Base-by-base conservation (phyloP, 2,888 invertebrate species). In the Plutella xylostella region DNA sequence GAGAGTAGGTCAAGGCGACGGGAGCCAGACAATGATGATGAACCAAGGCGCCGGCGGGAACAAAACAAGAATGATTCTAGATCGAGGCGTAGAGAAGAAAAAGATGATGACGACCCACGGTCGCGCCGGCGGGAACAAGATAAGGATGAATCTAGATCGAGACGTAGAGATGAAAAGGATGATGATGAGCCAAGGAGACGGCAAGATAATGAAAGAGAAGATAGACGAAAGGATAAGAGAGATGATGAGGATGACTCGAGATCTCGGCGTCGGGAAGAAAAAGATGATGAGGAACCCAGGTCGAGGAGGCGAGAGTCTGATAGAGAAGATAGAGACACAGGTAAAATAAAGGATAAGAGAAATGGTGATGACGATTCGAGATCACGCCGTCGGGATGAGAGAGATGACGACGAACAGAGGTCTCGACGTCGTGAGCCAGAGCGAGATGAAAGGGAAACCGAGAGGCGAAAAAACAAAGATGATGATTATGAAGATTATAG, bases 11-110 rank as follows among this genome's bases (percentile, higher is more conserved):
- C 44, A n/a, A 15, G 47, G 46, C 18, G 22, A 20, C 46, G 33
- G 18, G 52, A 51, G 3, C 19, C 9, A 43, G 48, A 48, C 20
- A 48, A 48, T n/a, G 57, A 47, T 47, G 54, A 42, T 34, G 47
- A 51, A 14, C 49, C 47, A 38, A 45, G 34, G 31, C 43, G 43
- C 11, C 51, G 41, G 38, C 31, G 22, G 1, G 47, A 43, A 2
- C 40, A 44, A 21, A 45, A 28, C 25, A 48, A 54, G 35, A 46
- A 49, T 33, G 50, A 50, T 18, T 55, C 38, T 43, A 43, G 40
- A 33, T 22, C 17, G 5, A 39, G 37, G 11, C 31, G 17, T 21
- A 35, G 11, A 25, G 14, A 31, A 4, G 17, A 14, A 6, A 20
- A 22, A n/a, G 21, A n/a, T 4, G 15, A 15, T 19, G 20, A 30